Base-by-base conservation (phyloP, 2,797 vertebrate species). In the Catharus ustulatus region DNA sequence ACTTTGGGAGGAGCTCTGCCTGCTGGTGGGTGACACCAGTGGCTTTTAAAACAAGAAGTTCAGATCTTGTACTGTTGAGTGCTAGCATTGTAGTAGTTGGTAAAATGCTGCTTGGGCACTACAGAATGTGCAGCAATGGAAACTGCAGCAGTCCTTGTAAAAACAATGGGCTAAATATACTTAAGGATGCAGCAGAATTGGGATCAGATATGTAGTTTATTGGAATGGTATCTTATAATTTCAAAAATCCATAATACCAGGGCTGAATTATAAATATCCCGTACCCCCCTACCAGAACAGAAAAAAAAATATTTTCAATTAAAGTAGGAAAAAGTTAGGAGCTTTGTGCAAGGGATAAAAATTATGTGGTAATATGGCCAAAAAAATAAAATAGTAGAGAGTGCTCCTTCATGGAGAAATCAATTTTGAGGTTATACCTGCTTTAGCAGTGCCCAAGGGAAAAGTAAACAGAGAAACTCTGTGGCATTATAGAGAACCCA, bases 401-500 rank as follows among this genome's bases (percentile, higher is more conserved):
- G 9, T 58, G 42, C 49, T 86, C 40, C 66, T 76, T 88, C 66
- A 52, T 6, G 26, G 58, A 78, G 73, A 91, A 95, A 91, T 76
- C 23, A 81, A 57, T 93, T 91, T 94, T 76, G 82, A 92, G 45
- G 59, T 84, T 87, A 78, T 84, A 89, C 29, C 48, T 68, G 24
- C 30, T 91, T 87, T 85, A 92, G 76, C 69, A 84, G 62, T 59
- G 69, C 69, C 73, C 36, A 75, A 58, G 76, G 58, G 80, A 95
- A 91, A 88, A 89, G 34, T 64, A 85, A 91, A 78, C 57, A 93
- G 88, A 64, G 27, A 67, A 84, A 52, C 17, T 3, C 52, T 3
- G 36, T 62, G 51, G 26, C 58, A 57, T 91, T 87, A 46, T 19
- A 78, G 29, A 75, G 15, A 85, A 26, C 36, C 75, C 27, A 87